These are phyloP conservation scores for Thamnophis elegans DNA, from an alignment of 2,797 vertebrate species.

Conservation along the genomic window DNA sequence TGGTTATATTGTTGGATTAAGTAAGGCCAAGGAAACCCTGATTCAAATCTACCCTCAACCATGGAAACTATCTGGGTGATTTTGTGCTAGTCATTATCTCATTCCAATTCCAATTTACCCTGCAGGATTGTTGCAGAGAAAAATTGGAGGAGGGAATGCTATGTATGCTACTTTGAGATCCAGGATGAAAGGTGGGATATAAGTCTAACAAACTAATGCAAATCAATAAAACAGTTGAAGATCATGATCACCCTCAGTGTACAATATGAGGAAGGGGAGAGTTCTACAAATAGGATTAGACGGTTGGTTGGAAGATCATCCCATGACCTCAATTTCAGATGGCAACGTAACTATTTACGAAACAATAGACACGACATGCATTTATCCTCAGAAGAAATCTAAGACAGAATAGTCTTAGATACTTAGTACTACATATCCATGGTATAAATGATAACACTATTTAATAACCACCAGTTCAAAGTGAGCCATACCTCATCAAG, in stretches of 20 bases:
- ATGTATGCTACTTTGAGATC: neutral
- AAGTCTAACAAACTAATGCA: neutral
- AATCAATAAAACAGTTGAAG: neutral
- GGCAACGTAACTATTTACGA: neutral
- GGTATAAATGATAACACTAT: neutral
- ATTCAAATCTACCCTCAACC: neutral
- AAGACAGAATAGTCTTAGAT: neutral
- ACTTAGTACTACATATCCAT: neutral
- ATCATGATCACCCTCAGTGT: neutral
- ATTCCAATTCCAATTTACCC: neutral
- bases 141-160: neutral
- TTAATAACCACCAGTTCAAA: neutral
- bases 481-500: slow-evolving; percentile 78
- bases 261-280: neutral
- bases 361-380: neutral
- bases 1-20: neutral
- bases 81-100: neutral
- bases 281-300: neutral
- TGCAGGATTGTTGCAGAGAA: neutral
- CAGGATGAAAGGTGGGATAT: neutral
- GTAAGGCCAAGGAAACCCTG: neutral
- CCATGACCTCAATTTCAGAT: neutral
- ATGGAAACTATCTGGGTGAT: neutral
- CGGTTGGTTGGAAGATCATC: neutral
- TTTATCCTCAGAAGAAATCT: neutral